Evolutionary conservation across 2,797 vertebrate species (phyloP), one percentile per base, ranked within the genome.

Genomic region (Silurus lanzhouensis): DNA sequence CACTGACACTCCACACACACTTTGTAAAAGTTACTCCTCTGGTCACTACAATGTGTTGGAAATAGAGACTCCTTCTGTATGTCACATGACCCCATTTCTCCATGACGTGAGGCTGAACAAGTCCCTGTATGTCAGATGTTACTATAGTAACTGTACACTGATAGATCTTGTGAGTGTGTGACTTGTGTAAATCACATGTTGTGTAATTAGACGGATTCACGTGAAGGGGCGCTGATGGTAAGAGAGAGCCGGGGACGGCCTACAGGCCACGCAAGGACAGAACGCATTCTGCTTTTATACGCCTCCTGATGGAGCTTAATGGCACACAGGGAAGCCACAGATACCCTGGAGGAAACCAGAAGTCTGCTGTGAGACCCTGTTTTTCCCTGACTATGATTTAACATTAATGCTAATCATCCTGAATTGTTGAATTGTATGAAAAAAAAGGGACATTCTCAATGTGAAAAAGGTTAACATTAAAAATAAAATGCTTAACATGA

Each of bases 291-390:
- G 44, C 68, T 81, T 82, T 84, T 60, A 82, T 57, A 77, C 19
- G 60, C 66, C 64, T 82, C 52, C 79, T 75, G 79, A 85, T 67
- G 82, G 79, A 66, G 63, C 71, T 82, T 86, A 79, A 86, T 88
- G 74, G 67, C 83, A 88, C 13, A 52, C 57, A 61, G 66, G 85
- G 79, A 86, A 86, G 74, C 80, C 85, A 76, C 83, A 84, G 74
- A 77, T 63, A 12, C 60, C 64, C 44, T n/a, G 60, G 22, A 71
- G n/a, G 83, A 68, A 61, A 84, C 31, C 44, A 25, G n/a, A 67
- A 17, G n/a, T 46, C 68, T 80, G 70, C 60, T 64, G 46, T 71
- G 71, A 64, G 81, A 76, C 25, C n/a, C 31, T 31, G 31, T 31
- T 31, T 31, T 31, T 31, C 31, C 31, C 31, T 31, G 31, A 31